Base-by-base conservation (phyloP, 2,797 vertebrate genomes). In the Neosilurus mollespiculum region DNA sequence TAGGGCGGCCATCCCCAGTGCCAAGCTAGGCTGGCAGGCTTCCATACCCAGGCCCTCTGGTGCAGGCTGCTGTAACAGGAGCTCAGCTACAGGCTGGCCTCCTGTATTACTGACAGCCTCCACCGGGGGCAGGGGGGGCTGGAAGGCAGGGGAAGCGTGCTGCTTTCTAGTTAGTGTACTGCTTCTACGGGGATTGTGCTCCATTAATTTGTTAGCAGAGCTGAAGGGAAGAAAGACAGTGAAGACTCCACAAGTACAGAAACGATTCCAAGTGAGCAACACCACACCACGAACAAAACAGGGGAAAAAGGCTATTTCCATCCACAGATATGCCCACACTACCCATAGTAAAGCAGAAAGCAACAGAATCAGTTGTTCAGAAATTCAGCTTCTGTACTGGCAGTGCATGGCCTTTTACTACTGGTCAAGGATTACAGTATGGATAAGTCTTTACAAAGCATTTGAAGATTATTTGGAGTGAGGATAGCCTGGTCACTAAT, bases 121-220 rank as follows among this genome's bases (percentile, higher is more conserved):
- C 84, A 95, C 92, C 66, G 98, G 98, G 86, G 97, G 97, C 89
- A 98, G 95, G 34, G 97, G 98, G 7, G 98, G 98, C 92, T 99
- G 97, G 96, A 97, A 98, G 93, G 97, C 96, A 0, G 98, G 98
- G 86, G 97, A 96, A 69, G 94, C 94, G 92, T 98, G 98, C 95
- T 98, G 97, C 95, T 99, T 99, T 96, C 97, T 97, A 95, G 91
- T 96, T 95, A 99, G 92, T 90, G 97, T 98, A 93, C 95, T 95
- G 94, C 95, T 94, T 94, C 97, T 95, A 95, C 97, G 96, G 16
- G 95, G 93, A 88, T 93, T 95, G 94, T 96, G 94, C 90, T 99
- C 98, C 95, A 92, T 90, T 94, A 96, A 94, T 96, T 99, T 99
- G 94, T 96, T 96, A 96, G 96, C 92, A 94, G 95, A 94, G 95